Evolutionary conservation across 2,797 vertebrate genomes (phyloP).

Genomic region (Heliangelus exortis): DNA sequence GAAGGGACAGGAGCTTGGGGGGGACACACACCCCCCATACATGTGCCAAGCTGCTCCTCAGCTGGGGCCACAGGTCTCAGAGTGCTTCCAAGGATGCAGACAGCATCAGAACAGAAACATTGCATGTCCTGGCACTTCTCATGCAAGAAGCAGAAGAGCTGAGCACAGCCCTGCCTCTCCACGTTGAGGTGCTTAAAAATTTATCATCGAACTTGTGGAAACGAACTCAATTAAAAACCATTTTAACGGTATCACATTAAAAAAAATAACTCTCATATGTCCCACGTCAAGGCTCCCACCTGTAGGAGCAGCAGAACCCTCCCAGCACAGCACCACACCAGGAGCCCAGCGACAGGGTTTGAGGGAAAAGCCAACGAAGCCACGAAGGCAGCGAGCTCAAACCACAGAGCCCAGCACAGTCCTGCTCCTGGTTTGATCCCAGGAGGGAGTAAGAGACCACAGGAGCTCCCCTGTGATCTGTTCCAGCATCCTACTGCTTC

Average conservation of each 20-base stretch:
- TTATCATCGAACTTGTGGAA: background rate
- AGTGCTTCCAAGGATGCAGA: background rate
- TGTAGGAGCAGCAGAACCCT: background rate
- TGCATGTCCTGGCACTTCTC: background rate
- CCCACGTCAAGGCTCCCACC: background rate
- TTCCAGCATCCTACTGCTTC: background rate
- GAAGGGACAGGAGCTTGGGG: rapidly evolving
- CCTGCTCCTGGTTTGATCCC: background rate
- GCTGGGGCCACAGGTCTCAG: background rate
- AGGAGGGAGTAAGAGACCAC: rapidly evolving
- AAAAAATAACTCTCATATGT: background rate
- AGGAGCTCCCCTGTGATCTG: background rate
- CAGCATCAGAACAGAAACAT: background rate
- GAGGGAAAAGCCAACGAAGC: background rate
- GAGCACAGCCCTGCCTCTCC: background rate
- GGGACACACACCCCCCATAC: rapidly evolving
- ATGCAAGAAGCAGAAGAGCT: rapidly evolving
- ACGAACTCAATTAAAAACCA: slow-evolving; percentile 34
- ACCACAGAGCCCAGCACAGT: rapidly evolving
- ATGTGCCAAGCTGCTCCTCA: rapidly evolving
- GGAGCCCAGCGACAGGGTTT: too few species aligned
- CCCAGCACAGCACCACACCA: background rate
- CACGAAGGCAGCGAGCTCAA: rapidly evolving
- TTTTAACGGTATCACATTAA: background rate
- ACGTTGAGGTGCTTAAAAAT: slow-evolving; percentile 17